Conservation (phyloP, 2,888 invertebrate species). For the Phyto melanocephala region DNA sequence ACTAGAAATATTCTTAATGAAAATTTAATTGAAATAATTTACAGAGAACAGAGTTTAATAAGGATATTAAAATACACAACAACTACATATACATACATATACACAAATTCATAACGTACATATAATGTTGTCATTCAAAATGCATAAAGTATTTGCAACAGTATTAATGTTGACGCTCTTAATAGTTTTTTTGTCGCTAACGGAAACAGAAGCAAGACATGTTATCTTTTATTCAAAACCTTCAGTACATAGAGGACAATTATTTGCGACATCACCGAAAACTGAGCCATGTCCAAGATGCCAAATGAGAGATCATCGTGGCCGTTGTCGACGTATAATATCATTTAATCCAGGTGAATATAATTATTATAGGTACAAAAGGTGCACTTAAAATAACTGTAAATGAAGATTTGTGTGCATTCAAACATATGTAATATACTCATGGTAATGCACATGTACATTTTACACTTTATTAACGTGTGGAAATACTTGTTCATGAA, state of each 20-base stretch:
- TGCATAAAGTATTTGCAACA: slow-evolving; percentile 27
- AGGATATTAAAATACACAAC: slow-evolving; percentile 16
- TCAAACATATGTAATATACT: no score
- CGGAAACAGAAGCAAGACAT: slow-evolving; percentile 69
- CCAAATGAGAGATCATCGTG: slow-evolving; percentile 76
- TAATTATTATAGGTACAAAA: neutral
- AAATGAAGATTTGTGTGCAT: no score
- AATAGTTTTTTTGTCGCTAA: slow-evolving; percentile 68
- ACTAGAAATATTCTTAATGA: neutral
- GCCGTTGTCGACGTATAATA: slow-evolving; percentile 73
- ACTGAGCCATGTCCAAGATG: slow-evolving; percentile 74
- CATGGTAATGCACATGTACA: neutral
- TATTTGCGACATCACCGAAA: slow-evolving; percentile 69
- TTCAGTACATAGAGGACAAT: slow-evolving; percentile 70
- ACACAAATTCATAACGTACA: slow-evolving; percentile 40
- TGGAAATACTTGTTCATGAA: no score
- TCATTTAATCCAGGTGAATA: slow-evolving; percentile 71
- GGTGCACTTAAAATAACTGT: neutral
- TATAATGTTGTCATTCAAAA: slow-evolving; percentile 48
- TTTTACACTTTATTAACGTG: no score
- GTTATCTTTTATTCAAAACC: slow-evolving; percentile 73
- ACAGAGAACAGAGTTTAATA: neutral
- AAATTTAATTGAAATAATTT: neutral
- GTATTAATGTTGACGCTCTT: slow-evolving; percentile 64
- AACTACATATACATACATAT: neutral